Percentiles rank a stretch among this genome's conserved stretches.
Conservation (phyloP, 2,113 vertebrate species). For the Canis aureus region DNA sequence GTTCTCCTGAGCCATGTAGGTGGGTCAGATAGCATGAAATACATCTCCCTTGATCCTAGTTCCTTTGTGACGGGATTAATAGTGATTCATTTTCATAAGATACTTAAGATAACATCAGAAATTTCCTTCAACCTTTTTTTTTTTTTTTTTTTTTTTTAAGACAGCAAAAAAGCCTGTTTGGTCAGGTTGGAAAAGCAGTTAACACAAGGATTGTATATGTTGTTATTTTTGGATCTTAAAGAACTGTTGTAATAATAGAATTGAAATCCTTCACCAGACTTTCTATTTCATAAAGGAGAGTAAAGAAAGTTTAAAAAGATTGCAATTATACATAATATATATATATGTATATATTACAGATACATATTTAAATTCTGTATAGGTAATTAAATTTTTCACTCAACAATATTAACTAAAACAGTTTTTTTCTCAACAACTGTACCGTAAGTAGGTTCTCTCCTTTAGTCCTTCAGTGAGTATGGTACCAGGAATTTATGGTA, state of each 20-base stretch:
- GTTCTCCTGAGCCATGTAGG: not conserved
- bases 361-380: not conserved
- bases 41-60: not conserved
- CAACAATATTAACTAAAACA: not conserved
- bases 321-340: not conserved
- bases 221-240: not conserved
- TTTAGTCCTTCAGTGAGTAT: not conserved
- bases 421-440: not conserved
- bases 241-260: not conserved
- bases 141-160: not conserved
- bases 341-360: not conserved
- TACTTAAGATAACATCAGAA: not conserved
- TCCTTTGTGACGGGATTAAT: not conserved
- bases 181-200: not conserved
- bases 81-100: not conserved
- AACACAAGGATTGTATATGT: not conserved
- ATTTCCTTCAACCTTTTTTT: not conserved
- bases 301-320: not conserved
- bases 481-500: not conserved
- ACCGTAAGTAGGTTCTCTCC: not conserved
- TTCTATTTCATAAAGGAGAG: not conserved
- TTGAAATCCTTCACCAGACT: not conserved
- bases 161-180: not conserved
- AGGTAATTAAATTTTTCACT: not conserved
- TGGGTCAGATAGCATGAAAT: not conserved